Evolutionary conservation across 2,113 vertebrate genomes (phyloP), one percentile per base, ranked within the genome.

Genomic region (Spea multiplicata): DNA sequence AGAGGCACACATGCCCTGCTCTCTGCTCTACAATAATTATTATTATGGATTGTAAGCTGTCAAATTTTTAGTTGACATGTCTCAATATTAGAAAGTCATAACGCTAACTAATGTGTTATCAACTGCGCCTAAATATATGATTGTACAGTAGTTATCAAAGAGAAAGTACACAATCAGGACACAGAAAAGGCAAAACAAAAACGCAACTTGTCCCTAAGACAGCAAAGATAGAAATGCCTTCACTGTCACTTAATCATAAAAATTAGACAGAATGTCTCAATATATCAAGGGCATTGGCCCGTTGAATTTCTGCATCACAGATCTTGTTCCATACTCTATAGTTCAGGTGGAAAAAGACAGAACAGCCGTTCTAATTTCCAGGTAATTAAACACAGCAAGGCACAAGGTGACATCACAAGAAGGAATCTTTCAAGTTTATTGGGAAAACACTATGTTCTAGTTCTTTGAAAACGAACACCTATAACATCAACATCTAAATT

Each of bases 341-440:
- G n/a, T 59, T 47, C 49, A 50, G 30, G 48, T 48, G 8, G 45
- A 72, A 49, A 68, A 50, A 61, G 13, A 44, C 8, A 68, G 13
- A 61, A 44, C 66, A 69, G 44, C 65, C 44, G 44, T 59, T 13
- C 47, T 47, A 74, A 62, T 64, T 68, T 61, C 44, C 49, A 64
- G 66, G 52, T 53, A 81, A 75, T 74, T 53, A 74, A 61, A 62
- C 47, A 16, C 30, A 70, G 65, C 53, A 69, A 49, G 64, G 46
- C 47, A 14, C 74, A 76, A 76, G 74, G 66, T 76, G 65, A 76
- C 74, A 68, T 59, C 66, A 76, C 52, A 66, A 52, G n/a, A 44
- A 69, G 52, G 48, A 76, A 67, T 52, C 52, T 52, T 48, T 7
- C 30, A 30, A 16, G 10, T 45, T 17, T 59, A 59, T 75, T 30